Evolutionary conservation across 2,797 vertebrate genomes (phyloP), one percentile per base, ranked within the genome.

Genomic region (Pangasius macronema): DNA sequence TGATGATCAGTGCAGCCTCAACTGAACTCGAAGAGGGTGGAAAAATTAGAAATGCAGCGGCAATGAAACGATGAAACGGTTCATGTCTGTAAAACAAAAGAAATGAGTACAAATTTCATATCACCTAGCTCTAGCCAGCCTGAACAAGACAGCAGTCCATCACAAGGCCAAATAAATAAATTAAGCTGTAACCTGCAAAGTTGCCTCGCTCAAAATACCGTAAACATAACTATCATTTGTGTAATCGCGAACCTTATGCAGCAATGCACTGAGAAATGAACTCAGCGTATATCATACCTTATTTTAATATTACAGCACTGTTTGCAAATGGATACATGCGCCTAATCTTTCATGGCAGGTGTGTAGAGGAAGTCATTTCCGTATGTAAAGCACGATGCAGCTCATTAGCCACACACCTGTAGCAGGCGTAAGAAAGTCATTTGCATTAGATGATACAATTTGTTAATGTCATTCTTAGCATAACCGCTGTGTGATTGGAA

Each of bases 401-500:
- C 53, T 70, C 30, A 81, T 70, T 80, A 80, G 36, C 57, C n/a
- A 18, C 42, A 18, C 46, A 84, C 77, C 39, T 84, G 49, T 30
- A 59, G 55, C 36, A 51, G 30, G 61, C 33, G 22, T 77, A 42
- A 22, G 10, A 18, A 11, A 46, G 30, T 49, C 24, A 36, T 76
- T 81, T 87, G 80, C 76, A 8, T 82, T 18, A 81, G 36, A 61
- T 73, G 51, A 39, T 80, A 24, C 33, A 59, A 24, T 80, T 36
- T 30, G 24, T 51, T 80, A 39, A 27, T 13, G 51, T 33, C 70
- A 65, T 33, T 67, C 20, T 65, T 30, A 81, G 30, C 57, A 72
- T 20, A 65, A 67, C 55, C 63, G 30, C 30, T 33, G 46, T 79
- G 65, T 83, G 79, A 75, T 73, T 87, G 53, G 73, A 65, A 77